Evolutionary conservation across 2,888 invertebrate genomes (phyloP).

Genomic region (Scrobipalpa costella): DNA sequence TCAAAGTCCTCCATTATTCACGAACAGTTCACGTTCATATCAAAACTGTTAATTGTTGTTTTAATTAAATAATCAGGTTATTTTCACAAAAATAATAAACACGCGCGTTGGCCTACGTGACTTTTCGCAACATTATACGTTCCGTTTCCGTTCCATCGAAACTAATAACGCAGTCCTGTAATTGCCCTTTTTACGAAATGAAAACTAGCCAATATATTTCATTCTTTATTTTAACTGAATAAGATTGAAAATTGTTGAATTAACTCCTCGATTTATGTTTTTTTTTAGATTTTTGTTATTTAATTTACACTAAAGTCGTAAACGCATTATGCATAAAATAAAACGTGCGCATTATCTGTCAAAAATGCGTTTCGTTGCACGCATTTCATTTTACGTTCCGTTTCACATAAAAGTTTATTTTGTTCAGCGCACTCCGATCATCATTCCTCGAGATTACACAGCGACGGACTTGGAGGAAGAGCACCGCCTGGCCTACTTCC

Average conservation of each 20-base stretch:
- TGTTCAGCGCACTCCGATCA: conserved; percentile 81
- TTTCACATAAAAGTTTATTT: conserved; percentile 19
- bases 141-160: conserved; percentile 44
- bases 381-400: conserved; percentile 13
- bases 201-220: neutral
- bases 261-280: neutral
- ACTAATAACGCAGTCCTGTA: neutral
- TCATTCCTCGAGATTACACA: conserved; percentile 88
- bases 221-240: neutral
- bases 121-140: conserved; percentile 57
- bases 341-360: conserved; percentile 25
- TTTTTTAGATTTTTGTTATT: neutral
- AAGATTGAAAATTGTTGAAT: too few relatives aligned
- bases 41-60: conserved; percentile 27
- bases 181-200: neutral
- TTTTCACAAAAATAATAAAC: conserved; percentile 57
- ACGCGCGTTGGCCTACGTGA: conserved; percentile 76
- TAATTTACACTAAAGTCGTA: too few relatives aligned
- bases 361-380: conserved; percentile 36
- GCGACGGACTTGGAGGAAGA: conserved; percentile 90
- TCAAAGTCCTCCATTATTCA: conserved; percentile 61
- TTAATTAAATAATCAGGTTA: conserved; percentile 44
- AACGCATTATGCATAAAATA: too few relatives aligned
- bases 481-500: conserved; percentile 90
- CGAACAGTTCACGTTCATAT: conserved; percentile 27